Percentiles rank a stretch among this genome's conserved stretches.
phyloP scores from a whole-genome alignment of 1,140 invertebrate species.

The Pogonomyrmex barbatus region DNA sequence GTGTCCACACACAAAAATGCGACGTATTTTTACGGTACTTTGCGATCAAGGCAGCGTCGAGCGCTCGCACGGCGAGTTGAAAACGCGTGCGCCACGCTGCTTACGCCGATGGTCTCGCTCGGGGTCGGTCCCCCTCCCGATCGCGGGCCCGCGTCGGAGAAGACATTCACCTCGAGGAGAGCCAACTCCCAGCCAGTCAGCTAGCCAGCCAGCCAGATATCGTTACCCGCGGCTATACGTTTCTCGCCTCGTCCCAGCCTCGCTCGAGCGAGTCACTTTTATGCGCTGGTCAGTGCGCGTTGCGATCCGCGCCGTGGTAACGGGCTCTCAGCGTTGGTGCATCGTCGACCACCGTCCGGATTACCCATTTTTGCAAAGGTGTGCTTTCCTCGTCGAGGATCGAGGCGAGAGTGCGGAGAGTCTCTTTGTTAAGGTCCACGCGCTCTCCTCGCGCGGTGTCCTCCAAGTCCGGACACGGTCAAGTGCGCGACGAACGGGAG shows the following conservation, averaged over 20 bases:
- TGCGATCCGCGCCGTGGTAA: slow-evolving; percentile 18
- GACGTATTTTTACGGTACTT: slow-evolving; percentile 4
- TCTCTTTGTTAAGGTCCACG: slow-evolving; percentile 30
- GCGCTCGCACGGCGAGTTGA: not conserved
- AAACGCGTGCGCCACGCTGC: not conserved
- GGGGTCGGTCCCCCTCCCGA: slow-evolving; percentile 74
- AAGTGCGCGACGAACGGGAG: slow-evolving; percentile 26
- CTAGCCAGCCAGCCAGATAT: slow-evolving; percentile 64
- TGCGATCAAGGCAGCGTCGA: not conserved
- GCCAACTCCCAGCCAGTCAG: slow-evolving; percentile 72
- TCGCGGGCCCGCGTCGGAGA: slow-evolving; percentile 73
- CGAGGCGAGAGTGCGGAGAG: not conserved
- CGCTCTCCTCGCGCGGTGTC: not conserved
- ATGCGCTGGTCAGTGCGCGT: slow-evolving; percentile 25
- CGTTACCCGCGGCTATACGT: slow-evolving; percentile 49
- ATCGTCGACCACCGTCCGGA: not conserved
- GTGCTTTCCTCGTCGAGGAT: not conserved
- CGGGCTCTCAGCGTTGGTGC: not conserved
- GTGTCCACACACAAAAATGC: not conserved
- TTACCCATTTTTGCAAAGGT: slow-evolving; percentile 37
- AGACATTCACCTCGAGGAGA: slow-evolving; percentile 84
- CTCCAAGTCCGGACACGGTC: not conserved
- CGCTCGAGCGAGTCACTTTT: slow-evolving; percentile 62
- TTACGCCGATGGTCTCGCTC: slow-evolving; percentile 58
- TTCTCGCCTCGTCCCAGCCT: slow-evolving; percentile 20